Percentiles rank a stretch among this genome's conserved stretches.
phyloP scores from a whole-genome alignment of 2,113 vertebrate species.

The Pithys albifrons region DNA sequence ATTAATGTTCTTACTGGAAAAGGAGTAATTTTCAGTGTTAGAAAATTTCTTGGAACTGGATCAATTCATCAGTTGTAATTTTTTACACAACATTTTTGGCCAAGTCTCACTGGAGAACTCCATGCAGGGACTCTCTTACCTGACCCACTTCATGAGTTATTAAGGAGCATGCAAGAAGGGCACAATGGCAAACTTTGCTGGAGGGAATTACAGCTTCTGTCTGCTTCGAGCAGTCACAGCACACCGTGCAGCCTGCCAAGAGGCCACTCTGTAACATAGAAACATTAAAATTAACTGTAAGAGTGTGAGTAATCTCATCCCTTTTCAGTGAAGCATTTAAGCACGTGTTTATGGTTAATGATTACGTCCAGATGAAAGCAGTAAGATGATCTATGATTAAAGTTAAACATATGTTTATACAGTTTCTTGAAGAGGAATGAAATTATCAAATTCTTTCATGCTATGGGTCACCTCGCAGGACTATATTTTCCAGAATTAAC shows the following conservation, averaged over 20 bases:
- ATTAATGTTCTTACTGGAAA: background rate
- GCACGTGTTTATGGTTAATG: slow-evolving; percentile 18
- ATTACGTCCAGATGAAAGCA: slow-evolving; percentile 30
- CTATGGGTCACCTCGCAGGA: background rate
- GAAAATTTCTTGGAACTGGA: background rate
- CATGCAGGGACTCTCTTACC: background rate
- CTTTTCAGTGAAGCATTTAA: background rate
- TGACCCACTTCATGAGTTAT: accelerated
- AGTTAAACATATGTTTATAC: slow-evolving; percentile 43
- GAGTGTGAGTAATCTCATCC: background rate
- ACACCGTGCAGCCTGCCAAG: background rate
- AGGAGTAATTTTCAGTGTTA: background rate
- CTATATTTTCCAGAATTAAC: background rate
- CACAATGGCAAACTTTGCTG: background rate
- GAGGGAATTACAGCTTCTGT: background rate
- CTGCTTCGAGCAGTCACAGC: background rate
- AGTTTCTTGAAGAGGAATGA: slow-evolving; percentile 22
- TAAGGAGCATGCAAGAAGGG: background rate
- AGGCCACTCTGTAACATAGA: background rate
- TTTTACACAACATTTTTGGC: background rate
- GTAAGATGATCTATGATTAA: slow-evolving; percentile 17
- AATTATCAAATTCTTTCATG: background rate
- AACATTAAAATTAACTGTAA: background rate
- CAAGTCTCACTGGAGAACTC: background rate
- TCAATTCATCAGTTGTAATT: background rate